Evolutionary conservation across 2,888 invertebrate genomes (phyloP), one percentile per base, ranked within the genome.

Genomic region (Agrochola lota): DNA sequence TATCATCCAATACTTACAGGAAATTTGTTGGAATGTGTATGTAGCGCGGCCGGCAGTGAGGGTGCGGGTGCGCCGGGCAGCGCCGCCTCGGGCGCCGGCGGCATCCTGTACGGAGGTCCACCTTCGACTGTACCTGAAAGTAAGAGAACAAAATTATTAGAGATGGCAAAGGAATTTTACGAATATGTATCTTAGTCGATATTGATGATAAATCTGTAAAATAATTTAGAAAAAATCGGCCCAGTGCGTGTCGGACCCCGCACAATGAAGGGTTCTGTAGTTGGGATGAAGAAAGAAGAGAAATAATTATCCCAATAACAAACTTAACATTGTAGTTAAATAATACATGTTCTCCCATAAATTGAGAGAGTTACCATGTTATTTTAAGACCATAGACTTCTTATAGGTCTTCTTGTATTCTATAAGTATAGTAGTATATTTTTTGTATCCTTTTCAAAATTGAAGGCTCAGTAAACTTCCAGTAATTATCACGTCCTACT

Each of bases 1-100:
- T 2, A 67, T 63, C 6, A 60, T 30, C 1, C 17, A 46, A 62
- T 83, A 97, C 97, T 97, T 96, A 98, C 98, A 92, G 98, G 98
- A 95, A 98, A 98, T 93, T 98, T 98, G 88, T 97, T 98, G 88
- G 98, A 98, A 94, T 98, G 98, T 49, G 98, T 98, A 93, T 98
- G 98, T 30, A 98, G 96, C 83, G 95, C 97, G 62, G 95, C 92
- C 70, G 94, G 92, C 26, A 92, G 86, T 75, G 95, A 89, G 63
- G 97, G 97, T 84, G 97, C 96, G 75, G 97, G 97, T 17, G 97
- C 96, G 74, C 97, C 96, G 85, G 97, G 95, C 90, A 97, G 95
- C 89, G 97, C 97, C 85, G 97, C 97, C 92, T 97, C 97, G 83
- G 97, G 97, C 83, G 97, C 97, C 83, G 98, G 98, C 87, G 98